phyloP scores from a whole-genome alignment of 2,797 vertebrate genomes.

The Galagoides demidoff region DNA sequence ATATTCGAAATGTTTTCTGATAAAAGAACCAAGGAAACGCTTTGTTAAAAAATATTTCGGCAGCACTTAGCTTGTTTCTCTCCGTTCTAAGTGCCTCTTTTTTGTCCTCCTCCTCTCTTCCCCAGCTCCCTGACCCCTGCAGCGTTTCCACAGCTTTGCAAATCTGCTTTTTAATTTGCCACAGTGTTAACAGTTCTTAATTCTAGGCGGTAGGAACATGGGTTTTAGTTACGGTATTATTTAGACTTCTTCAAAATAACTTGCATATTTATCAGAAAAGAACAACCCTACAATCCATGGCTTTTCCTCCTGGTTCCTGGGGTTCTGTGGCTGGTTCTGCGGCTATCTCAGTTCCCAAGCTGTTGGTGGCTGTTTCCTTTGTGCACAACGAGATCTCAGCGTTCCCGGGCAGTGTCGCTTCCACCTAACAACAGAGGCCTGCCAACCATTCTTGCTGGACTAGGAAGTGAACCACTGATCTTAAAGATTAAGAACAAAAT shows the following conservation, averaged over 20 bases:
- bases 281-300: background rate
- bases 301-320: background rate
- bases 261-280: constrained; percentile 9
- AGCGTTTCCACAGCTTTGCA: background rate
- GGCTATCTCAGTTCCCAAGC: constrained; percentile 39
- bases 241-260: background rate
- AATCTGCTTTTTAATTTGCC: background rate
- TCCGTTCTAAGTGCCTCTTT: background rate
- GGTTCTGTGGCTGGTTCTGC: background rate
- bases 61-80: constrained; percentile 24
- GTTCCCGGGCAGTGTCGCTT: constrained; percentile 49
- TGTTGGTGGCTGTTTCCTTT: constrained; percentile 47
- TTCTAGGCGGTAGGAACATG: background rate
- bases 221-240: background rate
- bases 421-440: background rate
- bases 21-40: constrained; percentile 24
- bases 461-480: constrained; percentile 69
- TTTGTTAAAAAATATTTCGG: constrained; percentile 54
- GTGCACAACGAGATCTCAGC: background rate
- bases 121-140: background rate
- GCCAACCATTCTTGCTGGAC: constrained; percentile 74
- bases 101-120: background rate
- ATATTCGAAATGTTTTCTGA: constrained; percentile 54
- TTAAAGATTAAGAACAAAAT: constrained; percentile 71
- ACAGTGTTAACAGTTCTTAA: background rate